These are phyloP conservation scores for Cryptomyrus ogoouensis DNA, from an alignment of 2,113 vertebrate species.

Conservation along the genomic window DNA sequence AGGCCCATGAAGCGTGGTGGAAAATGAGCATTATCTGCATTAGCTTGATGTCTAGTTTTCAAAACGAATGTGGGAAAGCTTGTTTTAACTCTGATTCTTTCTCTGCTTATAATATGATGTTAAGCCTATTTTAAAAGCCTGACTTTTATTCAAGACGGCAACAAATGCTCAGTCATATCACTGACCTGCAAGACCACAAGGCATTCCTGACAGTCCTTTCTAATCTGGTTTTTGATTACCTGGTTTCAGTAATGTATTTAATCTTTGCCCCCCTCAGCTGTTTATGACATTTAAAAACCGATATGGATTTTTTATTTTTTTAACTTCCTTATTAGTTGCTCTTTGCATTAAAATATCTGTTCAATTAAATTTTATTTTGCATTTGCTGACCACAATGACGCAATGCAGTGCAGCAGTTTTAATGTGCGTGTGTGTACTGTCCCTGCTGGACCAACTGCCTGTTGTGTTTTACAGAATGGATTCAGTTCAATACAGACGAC, in stretches of 20 bases:
- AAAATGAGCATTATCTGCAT: neutral
- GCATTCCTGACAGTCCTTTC: neutral
- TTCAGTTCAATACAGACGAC: slow-evolving; percentile 83
- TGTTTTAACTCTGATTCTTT: neutral
- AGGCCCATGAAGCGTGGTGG: neutral
- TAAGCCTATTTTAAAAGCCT: neutral
- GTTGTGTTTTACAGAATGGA: slow-evolving; percentile 71
- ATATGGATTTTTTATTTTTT: neutral
- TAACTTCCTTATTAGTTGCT: neutral
- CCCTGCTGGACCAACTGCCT: neutral
- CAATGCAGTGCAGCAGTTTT: neutral
- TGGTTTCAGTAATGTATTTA: neutral
- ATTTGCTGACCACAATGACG: neutral
- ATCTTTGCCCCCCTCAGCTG: neutral
- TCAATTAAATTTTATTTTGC: neutral
- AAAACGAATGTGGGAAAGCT: neutral
- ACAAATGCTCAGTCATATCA: neutral
- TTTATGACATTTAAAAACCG: neutral
- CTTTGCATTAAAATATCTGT: neutral
- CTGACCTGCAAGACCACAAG: neutral
- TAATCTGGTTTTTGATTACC: neutral
- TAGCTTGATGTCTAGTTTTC: neutral
- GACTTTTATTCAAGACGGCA: too few species aligned
- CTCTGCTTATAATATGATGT: neutral
- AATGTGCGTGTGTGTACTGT: neutral